phyloP scores from a whole-genome alignment of 2,113 vertebrate genomes.

The Cricetomys ansorgei region DNA sequence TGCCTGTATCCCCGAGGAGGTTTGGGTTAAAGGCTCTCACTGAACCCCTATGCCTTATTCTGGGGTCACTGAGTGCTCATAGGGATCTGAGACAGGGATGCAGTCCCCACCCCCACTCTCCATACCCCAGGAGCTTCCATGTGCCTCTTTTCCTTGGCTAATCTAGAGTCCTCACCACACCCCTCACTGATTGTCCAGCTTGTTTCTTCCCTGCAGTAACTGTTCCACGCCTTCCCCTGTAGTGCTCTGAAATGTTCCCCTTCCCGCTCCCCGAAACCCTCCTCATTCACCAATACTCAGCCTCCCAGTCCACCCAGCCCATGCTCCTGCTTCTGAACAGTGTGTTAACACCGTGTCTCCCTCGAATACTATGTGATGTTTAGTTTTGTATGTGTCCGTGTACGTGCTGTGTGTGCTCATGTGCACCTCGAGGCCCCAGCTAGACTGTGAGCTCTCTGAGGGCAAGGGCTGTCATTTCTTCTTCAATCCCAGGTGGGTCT shows the following conservation, averaged over 20 bases:
- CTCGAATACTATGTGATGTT: not conserved
- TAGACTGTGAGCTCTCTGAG: constrained; percentile 2
- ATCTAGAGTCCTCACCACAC: not conserved
- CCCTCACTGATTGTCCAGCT: not conserved
- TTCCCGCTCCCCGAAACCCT: rapidly evolving
- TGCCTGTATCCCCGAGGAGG: not conserved
- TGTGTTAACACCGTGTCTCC: not conserved
- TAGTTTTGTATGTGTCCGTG: not conserved
- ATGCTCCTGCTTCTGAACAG: rapidly evolving
- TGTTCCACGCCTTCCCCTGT: not conserved
- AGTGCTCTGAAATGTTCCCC: not conserved
- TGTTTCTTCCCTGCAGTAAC: not conserved
- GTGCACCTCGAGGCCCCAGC: not conserved
- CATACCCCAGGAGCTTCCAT: rapidly evolving
- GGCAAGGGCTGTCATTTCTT: not conserved
- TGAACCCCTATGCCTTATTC: not conserved
- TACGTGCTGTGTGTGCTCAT: rapidly evolving
- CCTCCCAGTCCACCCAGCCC: not conserved
- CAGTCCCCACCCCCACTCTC: rapidly evolving
- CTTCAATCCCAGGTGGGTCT: not conserved
- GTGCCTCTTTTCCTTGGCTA: not conserved
- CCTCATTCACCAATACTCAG: not conserved
- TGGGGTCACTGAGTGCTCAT: rapidly evolving
- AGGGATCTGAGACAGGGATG: not conserved
- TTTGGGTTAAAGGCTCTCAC: not conserved